Conservation (phyloP, 2,888 invertebrate species). For the Bellardia pandia region DNA sequence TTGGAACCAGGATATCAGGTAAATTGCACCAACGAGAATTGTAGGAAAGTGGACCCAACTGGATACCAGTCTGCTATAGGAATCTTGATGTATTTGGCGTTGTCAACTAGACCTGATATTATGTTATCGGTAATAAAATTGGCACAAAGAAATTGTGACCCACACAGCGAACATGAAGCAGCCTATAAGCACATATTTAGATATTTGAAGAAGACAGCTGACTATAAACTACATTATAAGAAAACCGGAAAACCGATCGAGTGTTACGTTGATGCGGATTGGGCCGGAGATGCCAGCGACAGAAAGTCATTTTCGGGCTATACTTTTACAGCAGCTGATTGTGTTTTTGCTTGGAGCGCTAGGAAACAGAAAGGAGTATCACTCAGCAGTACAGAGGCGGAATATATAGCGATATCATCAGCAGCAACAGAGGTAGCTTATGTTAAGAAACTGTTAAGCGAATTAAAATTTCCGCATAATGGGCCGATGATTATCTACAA, state of each 20-base stretch:
- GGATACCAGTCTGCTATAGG: conserved; percentile 70
- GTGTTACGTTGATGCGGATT: conserved; percentile 49
- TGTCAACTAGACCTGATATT: conserved; percentile 1
- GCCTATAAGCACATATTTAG: too few species aligned
- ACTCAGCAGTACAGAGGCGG: conserved; percentile 42
- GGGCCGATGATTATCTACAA: conserved; percentile 19
- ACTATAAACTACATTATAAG: conserved; percentile 22
- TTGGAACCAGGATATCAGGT: conserved; percentile 41
- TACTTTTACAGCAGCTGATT: conserved; percentile 14
- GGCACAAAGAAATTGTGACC: too few species aligned
- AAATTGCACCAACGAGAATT: conserved; percentile 36
- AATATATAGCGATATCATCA: conserved; percentile 31
- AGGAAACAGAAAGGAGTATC: conserved; percentile 36
- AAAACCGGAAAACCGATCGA: conserved; percentile 40
- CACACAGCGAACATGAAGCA: too few species aligned
- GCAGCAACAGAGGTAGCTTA: conserved; percentile 30
- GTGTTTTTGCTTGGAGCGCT: conserved; percentile 39
- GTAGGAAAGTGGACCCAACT: conserved; percentile 26
- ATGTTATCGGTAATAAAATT: too few species aligned
- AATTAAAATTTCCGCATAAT: conserved; percentile 20
- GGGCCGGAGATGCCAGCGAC: conserved; percentile 20
- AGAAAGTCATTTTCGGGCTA: conserved; percentile 51
- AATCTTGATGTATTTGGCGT: conserved; percentile 71
- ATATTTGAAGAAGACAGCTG: background rate
- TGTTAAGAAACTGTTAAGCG: conserved; percentile 5